These are phyloP conservation scores for Anser brachyrhynchus DNA, from an alignment of 2,113 vertebrate genomes.

Conservation along the genomic window DNA sequence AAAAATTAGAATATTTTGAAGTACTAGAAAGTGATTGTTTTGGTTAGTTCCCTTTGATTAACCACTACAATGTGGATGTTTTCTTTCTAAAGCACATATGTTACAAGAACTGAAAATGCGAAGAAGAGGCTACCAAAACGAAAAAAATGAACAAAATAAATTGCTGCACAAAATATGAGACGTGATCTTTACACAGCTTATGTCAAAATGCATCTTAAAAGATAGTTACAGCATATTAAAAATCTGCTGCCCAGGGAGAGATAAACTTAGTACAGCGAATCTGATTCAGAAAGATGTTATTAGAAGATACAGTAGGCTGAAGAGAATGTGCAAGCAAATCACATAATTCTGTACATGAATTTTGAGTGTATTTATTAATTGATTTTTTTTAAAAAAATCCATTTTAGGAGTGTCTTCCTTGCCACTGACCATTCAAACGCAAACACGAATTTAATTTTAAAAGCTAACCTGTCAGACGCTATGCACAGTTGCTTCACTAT, in stretches of 20 bases:
- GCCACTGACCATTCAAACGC: neutral
- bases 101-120: constrained; percentile 52
- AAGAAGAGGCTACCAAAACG: neutral
- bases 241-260: neutral
- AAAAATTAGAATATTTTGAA: constrained; percentile 85
- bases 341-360: neutral
- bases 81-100: constrained; percentile 61
- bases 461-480: neutral
- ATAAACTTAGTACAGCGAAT: neutral
- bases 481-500: neutral
- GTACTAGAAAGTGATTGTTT: constrained; percentile 80
- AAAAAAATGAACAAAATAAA: neutral
- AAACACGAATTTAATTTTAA: neutral
- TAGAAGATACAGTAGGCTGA: neutral
- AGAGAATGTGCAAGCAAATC: neutral
- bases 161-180: neutral
- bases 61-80: constrained; percentile 62
- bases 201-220: neutral
- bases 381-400: neutral
- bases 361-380: neutral
- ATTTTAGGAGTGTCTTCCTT: neutral
- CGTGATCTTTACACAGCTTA: neutral
- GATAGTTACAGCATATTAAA: neutral
- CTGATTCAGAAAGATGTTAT: neutral
- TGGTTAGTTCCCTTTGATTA: constrained; percentile 80